Conservation (phyloP, 2,113 vertebrate species). For the Tachuris rubrigastra region DNA sequence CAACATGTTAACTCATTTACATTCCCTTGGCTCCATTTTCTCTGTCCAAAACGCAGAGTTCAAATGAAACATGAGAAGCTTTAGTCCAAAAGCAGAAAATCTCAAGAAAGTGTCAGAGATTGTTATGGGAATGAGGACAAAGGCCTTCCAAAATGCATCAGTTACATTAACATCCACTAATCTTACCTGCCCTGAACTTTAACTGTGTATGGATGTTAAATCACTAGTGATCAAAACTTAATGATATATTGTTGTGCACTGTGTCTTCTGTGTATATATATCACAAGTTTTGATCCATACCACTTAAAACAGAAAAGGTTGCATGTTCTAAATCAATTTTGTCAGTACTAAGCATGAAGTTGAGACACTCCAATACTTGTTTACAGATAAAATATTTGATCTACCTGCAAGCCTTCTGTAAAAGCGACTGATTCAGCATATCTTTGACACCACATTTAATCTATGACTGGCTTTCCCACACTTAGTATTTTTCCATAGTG, state of each 20-base stretch:
- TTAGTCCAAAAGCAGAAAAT: not conserved
- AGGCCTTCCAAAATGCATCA: not conserved
- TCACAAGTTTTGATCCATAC: not conserved
- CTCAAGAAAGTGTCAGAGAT: not conserved
- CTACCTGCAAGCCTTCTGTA: not conserved
- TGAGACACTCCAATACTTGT: not conserved
- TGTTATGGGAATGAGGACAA: not conserved
- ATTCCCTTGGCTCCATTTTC: slow-evolving; percentile 22
- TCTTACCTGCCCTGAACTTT: not conserved
- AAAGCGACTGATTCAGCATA: not conserved
- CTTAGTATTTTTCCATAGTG: not conserved
- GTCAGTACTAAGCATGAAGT: not conserved
- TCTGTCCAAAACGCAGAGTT: not conserved
- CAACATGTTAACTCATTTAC: not conserved
- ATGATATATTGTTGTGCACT: accelerated
- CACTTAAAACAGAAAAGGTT: not conserved
- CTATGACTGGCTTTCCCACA: not conserved
- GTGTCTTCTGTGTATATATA: not conserved
- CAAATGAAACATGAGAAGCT: slow-evolving; percentile 30
- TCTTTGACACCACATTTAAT: not conserved
- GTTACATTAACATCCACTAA: not conserved
- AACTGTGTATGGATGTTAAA: not conserved
- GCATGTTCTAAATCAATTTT: not conserved
- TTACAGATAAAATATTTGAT: not conserved
- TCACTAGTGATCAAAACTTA: not conserved